A percentile compares a stretch with the other conserved stretches of the same genome.
phyloP scores from a whole-genome alignment of 2,113 vertebrate species.

The Alouatta palliata region DNA sequence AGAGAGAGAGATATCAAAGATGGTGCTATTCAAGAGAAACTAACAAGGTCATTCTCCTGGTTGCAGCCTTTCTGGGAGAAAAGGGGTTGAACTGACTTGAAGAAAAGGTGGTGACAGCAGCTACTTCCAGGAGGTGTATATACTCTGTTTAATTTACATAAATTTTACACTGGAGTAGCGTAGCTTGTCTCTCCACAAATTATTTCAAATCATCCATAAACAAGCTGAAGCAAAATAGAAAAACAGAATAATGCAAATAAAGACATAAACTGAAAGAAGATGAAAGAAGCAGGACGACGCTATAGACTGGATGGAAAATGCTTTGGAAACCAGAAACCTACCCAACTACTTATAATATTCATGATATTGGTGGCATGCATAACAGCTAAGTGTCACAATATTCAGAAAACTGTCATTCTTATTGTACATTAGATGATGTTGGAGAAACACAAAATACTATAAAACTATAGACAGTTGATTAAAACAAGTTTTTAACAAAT shows the following conservation, averaged over 20 bases:
- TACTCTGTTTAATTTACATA: background rate
- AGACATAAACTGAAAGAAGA: background rate
- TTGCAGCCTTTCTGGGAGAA: background rate
- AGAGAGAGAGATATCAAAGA: background rate
- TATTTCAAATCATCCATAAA: constrained; percentile 41
- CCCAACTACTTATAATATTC: background rate
- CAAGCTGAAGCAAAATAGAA: background rate
- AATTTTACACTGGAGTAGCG: background rate
- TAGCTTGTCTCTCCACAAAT: background rate
- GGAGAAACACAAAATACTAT: background rate
- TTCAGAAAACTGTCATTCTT: background rate
- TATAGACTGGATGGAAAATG: background rate
- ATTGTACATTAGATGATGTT: background rate
- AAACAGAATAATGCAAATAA: constrained; percentile 13
- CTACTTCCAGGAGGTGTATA: background rate
- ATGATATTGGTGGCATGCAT: background rate
- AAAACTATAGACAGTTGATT: background rate
- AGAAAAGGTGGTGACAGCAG: background rate
- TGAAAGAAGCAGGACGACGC: background rate
- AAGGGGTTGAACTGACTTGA: background rate
- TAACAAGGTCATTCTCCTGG: background rate
- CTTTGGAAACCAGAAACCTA: background rate
- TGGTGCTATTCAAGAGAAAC: background rate
- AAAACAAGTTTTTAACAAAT: background rate
- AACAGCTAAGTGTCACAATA: background rate